Base-by-base conservation (phyloP, 2,113 vertebrate genomes). In the Sorex araneus region DNA sequence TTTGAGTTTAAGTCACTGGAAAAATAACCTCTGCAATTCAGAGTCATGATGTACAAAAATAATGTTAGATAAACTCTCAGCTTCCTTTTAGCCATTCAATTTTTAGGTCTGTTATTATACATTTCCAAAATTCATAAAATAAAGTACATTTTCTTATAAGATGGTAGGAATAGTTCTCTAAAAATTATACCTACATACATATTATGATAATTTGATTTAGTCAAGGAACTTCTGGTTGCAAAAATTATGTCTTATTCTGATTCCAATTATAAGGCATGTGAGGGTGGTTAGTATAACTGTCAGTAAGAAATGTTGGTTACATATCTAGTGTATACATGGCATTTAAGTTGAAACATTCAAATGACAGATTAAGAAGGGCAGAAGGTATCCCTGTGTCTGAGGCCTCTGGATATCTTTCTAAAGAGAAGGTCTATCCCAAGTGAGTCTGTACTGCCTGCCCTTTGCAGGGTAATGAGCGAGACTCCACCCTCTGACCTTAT, bases 401-500 rank as follows among this genome's bases (percentile, higher is more conserved):
- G 28, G 77, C 10, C 60, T 60, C 54, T 21, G 4, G 30, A 25
- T 1, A 34, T 3, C 21, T 16, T 4, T 25, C 16, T 9, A 36
- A 83, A 50, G 4, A 77, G 25, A 28, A 15, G 25, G 28, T 60
- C 19, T 60, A 34, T 21, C 28, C 50, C 12, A 23, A 10, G 23
- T 66, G 76, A 77, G 54, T 10, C 9, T 10, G 11, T 19, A 47
- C 28, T 54, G 36, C 54, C 15, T 3, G 23, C 9, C 16, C 54
- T 45, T 18, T 0, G n/a, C 69, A 85, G 84, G 75, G 86, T 43
- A 71, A 80, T 23, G 27, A 63, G 84, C 67, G 63, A 63, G 64
- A n/a, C 81, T 10, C 87, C 92, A 70, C 84, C 63, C 84, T 94
- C 77, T 94, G 95, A 92, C 95, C 95, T 96, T 94, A 92, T 84